Percentiles rank a stretch among this genome's conserved stretches.
These are phyloP conservation scores for Cyclura pinguis DNA, from an alignment of 2,797 vertebrate species.

Conservation along the genomic window DNA sequence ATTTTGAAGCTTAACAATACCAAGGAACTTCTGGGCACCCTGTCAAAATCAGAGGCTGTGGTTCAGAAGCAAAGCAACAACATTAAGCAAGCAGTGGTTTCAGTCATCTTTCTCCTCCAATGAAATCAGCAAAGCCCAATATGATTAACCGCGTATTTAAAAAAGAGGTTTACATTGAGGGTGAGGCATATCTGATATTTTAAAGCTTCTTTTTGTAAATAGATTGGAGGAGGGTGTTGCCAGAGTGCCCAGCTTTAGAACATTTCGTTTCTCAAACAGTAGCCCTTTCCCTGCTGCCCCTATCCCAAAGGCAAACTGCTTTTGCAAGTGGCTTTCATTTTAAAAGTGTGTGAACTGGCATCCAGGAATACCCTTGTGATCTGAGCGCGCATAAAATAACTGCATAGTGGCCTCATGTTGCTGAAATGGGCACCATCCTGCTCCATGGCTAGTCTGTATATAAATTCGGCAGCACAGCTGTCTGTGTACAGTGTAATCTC, in stretches of 20 bases:
- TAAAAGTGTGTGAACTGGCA: neutral
- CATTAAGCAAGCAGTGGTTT: neutral
- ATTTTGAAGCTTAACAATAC: conserved; percentile 27
- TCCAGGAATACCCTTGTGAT: neutral
- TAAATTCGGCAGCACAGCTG: neutral
- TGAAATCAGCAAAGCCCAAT: too few species aligned
- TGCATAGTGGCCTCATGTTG: neutral
- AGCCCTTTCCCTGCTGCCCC: too few species aligned
- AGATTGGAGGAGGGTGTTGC: too few species aligned
- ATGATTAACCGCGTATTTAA: neutral
- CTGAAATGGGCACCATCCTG: neutral
- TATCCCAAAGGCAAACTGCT: neutral
- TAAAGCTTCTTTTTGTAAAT: neutral
- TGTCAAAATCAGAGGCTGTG: neutral
- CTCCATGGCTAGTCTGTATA: neutral
- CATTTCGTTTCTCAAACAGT: neutral
- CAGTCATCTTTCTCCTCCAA: neutral
- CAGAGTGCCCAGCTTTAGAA: neutral
- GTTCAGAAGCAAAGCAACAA: neutral
- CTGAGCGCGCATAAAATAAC: neutral
- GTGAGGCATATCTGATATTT: neutral
- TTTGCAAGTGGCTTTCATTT: neutral
- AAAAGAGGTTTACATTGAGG: neutral
- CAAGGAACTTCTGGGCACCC: neutral
- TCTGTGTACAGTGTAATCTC: neutral